Conservation (phyloP, 2,888 invertebrate species). For the Scaptomyza reducta region DNA sequence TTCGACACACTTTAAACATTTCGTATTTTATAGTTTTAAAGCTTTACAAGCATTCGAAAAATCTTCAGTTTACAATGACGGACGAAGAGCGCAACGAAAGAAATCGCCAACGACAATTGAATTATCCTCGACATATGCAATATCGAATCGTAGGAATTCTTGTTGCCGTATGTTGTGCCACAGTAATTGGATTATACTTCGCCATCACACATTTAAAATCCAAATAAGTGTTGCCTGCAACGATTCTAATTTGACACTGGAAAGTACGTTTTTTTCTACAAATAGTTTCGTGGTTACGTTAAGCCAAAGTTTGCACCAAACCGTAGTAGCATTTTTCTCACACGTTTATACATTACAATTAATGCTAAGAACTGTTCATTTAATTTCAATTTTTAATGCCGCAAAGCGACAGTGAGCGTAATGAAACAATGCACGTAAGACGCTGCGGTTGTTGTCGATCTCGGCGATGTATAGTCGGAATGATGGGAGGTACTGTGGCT, state of each 20-base stretch:
- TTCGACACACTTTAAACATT: neutral
- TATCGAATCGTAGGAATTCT: neutral
- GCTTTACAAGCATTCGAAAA: neutral
- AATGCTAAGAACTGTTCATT: neutral
- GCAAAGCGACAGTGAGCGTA: neutral
- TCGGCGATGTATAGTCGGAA: neutral
- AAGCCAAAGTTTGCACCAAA: conserved; percentile 2
- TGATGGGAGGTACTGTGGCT: neutral
- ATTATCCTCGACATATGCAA: neutral
- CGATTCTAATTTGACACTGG: too few species aligned
- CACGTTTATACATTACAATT: neutral
- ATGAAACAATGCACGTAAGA: neutral
- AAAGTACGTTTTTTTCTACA: too few species aligned
- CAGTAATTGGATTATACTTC: neutral
- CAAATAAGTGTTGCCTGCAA: neutral
- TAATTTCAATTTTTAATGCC: neutral
- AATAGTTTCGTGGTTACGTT: conserved; percentile 24
- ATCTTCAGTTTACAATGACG: neutral
- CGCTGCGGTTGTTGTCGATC: neutral
- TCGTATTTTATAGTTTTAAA: neutral
- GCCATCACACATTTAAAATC: neutral
- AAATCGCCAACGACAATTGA: neutral
- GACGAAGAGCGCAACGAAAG: neutral
- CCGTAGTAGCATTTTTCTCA: conserved; percentile 5
- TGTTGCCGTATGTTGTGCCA: neutral